Percentiles rank a stretch among this genome's conserved stretches.
Conservation (phyloP, 1,140 invertebrate species). For the Drosophila tropicalis region DNA sequence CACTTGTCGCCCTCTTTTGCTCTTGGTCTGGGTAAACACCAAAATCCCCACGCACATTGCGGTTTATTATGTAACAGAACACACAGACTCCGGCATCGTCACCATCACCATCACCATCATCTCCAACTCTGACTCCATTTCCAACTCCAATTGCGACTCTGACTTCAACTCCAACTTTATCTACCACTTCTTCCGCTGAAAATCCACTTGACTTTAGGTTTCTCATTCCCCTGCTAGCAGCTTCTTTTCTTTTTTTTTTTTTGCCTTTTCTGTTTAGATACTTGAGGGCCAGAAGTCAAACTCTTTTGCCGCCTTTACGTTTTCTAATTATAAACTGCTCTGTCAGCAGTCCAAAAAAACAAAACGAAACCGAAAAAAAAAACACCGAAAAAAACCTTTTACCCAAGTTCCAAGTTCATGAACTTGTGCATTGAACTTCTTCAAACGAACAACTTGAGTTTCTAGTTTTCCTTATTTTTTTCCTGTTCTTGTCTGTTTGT, state of each 20-base stretch:
- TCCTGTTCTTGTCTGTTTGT: constrained; percentile 51
- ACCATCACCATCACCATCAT: constrained; percentile 10
- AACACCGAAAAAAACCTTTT: constrained; percentile 50
- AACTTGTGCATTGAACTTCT: constrained; percentile 80
- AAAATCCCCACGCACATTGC: constrained; percentile 61
- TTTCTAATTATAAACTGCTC: constrained; percentile 80
- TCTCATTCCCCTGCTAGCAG: not conserved
- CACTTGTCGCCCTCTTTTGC: constrained; percentile 66
- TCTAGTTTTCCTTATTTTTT: constrained; percentile 39
- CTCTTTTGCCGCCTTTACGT: constrained; percentile 40
- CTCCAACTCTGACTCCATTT: constrained; percentile 8
- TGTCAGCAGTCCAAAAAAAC: constrained; percentile 55
- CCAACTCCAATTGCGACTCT: constrained; percentile 11
- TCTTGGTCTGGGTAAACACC: constrained; percentile 61
- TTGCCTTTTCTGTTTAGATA: constrained; percentile 49
- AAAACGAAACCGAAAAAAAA: constrained; percentile 24
- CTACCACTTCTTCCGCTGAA: constrained; percentile 70
- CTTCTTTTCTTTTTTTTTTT: constrained; percentile 12
- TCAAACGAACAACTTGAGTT: constrained; percentile 61
- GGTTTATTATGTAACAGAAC: constrained; percentile 47
- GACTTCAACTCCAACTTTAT: constrained; percentile 44
- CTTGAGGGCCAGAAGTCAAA: constrained; percentile 53
- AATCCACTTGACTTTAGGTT: constrained; percentile 68
- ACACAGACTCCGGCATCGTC: constrained; percentile 21
- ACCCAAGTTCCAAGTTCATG: constrained; percentile 72